Base-by-base conservation (phyloP, 1,140 invertebrate species). In the Lasaia peninsularis region DNA sequence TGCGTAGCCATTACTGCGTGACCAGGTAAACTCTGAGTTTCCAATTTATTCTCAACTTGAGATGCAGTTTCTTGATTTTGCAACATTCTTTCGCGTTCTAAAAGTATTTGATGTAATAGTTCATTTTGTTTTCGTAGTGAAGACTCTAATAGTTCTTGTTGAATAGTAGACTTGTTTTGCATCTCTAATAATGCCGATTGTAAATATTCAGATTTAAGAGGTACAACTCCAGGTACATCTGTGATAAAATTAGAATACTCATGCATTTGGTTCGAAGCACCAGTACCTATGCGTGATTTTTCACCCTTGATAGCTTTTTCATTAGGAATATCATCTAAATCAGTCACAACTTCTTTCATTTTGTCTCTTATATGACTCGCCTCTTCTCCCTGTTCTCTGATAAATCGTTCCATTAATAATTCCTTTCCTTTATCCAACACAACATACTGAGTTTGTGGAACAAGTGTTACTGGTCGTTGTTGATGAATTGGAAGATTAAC, bases 11-110 rank as follows among this genome's bases (percentile, higher is more conserved):
- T 94, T 8, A 93, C 92, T n/a, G 91, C 91, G 63, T 94, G 93
- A 3, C 94, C 94, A 7, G 95, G 95, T 65, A 96, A 91, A 81
- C 94, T 95, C 81, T 95, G 94, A 0, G 95, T 96, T 88, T 96
- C 95, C 57, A 95, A 78, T 55, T 91, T 90, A 34, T 91, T 89
- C 73, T 92, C 93, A 58, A 91, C 90, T 61, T 91, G 89, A 3
- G 84, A 89, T 48, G 85, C 89, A 14, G 85, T 85, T 58, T 91
- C 90, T 54, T 92, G 91, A 61, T 90, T 88, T 57, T 90, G 87
- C 60, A 91, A 75, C 33, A 91, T 75, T 65, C 92, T 88, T 69
- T 94, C 93, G 55, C 92, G 90, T 73, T 95, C 94, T 35, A 94
- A 73, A 2, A 95, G 74, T 35, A 95, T 91, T 82, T 94, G 93